Base-by-base conservation (phyloP, 2,888 invertebrate species). In the Melieria picta region DNA sequence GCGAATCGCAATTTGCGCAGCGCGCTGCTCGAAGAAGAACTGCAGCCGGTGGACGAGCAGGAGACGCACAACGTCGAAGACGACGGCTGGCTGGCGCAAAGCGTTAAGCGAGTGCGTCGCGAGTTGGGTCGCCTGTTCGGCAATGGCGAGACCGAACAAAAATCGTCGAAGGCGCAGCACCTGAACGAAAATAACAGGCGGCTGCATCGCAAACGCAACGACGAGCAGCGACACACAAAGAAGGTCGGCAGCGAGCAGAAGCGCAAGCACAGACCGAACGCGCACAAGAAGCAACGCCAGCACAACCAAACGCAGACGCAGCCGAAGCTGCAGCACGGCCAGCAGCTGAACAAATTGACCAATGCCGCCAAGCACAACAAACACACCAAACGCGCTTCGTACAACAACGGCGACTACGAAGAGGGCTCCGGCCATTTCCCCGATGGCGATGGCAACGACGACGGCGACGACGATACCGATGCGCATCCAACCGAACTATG, bases 51-150 rank as follows among this genome's bases (percentile, higher is more conserved):
- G 4, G 75, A 75, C n/a, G 76, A 75, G 5, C 77, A 76, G 13
- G 74, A 75, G 16, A 65, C 58, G 7, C 66, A 47, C n/a, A 65
- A 74, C 5, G 66, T 66, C 4, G 74, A 75, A 9, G 79, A 75
- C 58, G 78, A 79, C 72, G 79, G 79, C 52, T 85, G 85, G 85
- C 77, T 84, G 56, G 69, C 77, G 71, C 77, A 80, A 57, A 77
- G 84, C 48, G 81, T 85, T 3, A 80, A 79, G 16, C 82, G 85
- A 1, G 84, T 86, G 10, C 83, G 84, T 11, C 83, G 85, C 42
- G 83, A 84, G 47, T 75, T 85, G 13, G 79, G 76, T 0, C 80
- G 83, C 1, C 60, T 85, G 4, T 83, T 85, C 56, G 83, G 84
- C 13, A 77, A 73, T 48, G 71, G 72, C 6, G 78, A 74, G 1